These are phyloP conservation scores for Ctenodactylus gundi DNA, from an alignment of 2,113 vertebrate species.

Conservation along the genomic window DNA sequence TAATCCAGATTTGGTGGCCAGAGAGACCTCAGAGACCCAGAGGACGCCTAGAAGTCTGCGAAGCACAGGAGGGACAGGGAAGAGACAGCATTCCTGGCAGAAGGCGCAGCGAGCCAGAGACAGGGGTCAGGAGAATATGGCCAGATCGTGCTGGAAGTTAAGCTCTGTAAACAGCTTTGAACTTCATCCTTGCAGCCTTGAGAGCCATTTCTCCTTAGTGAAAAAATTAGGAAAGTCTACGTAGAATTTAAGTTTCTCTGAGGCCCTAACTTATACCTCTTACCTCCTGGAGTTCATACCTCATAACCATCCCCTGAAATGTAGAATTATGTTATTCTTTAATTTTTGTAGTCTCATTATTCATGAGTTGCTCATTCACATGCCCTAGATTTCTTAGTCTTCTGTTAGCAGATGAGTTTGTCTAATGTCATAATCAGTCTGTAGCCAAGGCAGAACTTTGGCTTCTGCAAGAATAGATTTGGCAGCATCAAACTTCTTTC, in stretches of 20 bases:
- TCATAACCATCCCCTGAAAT: not conserved
- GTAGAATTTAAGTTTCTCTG: not conserved
- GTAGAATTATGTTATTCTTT: not conserved
- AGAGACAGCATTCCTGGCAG: not conserved
- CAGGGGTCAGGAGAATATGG: not conserved
- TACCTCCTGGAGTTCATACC: not conserved
- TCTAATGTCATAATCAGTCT: not conserved
- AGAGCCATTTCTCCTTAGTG: not conserved
- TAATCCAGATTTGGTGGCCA: not conserved
- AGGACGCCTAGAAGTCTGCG: not conserved
- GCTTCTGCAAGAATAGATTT: not conserved
- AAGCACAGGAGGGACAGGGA: not conserved
- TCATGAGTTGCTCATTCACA: not conserved
- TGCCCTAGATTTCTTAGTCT: not conserved
- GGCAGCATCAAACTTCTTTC: not conserved
- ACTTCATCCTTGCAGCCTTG: not conserved
- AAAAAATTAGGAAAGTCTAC: not conserved
- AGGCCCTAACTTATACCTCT: not conserved
- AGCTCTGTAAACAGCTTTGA: not conserved
- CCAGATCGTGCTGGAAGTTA: not conserved
- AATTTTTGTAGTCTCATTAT: not conserved
- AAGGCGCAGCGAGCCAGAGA: not conserved
- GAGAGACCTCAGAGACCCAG: not conserved
- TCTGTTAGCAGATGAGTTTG: slow-evolving; percentile 1
- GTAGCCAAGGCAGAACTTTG: not conserved